Conservation (phyloP, 1,140 invertebrate species). For the Drosophila nigromelanica region DNA sequence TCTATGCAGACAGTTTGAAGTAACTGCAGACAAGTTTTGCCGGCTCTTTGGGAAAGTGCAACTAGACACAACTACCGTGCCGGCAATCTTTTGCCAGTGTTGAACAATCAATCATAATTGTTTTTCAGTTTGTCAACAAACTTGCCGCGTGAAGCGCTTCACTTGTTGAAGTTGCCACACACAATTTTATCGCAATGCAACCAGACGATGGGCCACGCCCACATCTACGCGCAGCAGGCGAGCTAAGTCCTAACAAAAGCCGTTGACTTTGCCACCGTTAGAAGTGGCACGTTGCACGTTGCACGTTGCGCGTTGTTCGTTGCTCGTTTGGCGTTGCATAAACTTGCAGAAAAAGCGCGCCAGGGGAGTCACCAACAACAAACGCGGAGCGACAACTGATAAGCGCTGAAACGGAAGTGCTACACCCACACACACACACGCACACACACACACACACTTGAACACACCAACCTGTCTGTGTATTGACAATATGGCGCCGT, state of each 20-base stretch:
- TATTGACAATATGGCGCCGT: constrained; percentile 48
- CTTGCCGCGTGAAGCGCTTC: constrained; percentile 37
- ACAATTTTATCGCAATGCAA: constrained; percentile 66
- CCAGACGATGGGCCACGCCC: constrained; percentile 50
- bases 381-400: constrained; percentile 64
- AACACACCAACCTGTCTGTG: constrained; percentile 12
- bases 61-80: constrained; percentile 5
- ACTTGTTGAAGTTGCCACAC: constrained; percentile 58
- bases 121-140: constrained; percentile 78
- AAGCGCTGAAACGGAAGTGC: constrained; percentile 65
- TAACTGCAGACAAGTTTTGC: constrained; percentile 16
- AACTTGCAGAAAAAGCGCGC: constrained; percentile 68
- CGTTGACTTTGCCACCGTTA: constrained; percentile 53
- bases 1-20: constrained; percentile 18
- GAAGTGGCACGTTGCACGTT: constrained; percentile 39
- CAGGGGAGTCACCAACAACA: constrained; percentile 54
- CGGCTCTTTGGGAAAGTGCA: not conserved
- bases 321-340: constrained; percentile 55
- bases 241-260: constrained; percentile 61
- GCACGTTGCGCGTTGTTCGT: constrained; percentile 23
- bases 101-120: constrained; percentile 78
- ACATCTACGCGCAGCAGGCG: constrained; percentile 11
- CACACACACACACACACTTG: constrained; percentile 16
- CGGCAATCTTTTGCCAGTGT: constrained; percentile 34
- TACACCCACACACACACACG: constrained; percentile 13